A percentile compares a stretch with the other conserved stretches of the same genome.
These are phyloP conservation scores for Calyptommatus sinebrachiatus DNA, from an alignment of 2,113 vertebrate species.

Conservation along the genomic window DNA sequence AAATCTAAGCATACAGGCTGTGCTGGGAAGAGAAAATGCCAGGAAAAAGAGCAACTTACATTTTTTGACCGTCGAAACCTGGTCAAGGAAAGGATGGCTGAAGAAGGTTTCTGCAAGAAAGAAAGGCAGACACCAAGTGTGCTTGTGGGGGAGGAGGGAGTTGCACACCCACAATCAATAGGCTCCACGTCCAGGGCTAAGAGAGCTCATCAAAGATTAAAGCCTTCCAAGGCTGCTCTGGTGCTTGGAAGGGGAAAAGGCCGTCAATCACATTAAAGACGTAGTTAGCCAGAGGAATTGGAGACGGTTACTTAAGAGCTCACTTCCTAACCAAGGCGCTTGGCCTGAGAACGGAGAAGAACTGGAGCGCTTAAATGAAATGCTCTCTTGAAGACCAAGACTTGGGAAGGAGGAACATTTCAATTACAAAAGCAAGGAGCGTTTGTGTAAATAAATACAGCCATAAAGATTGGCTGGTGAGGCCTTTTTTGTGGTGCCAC, in stretches of 20 bases:
- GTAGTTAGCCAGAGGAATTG: constrained; percentile 38
- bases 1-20: constrained; percentile 29
- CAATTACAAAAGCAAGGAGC: too few species aligned
- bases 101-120: constrained; percentile 86
- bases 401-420: neutral
- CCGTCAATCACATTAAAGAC: constrained; percentile 43
- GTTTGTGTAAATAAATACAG: too few species aligned
- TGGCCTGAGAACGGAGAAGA: neutral
- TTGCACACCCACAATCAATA: constrained; percentile 35
- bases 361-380: neutral
- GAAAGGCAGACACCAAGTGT: constrained; percentile 28
- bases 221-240: constrained; percentile 28
- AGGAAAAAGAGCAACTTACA: constrained; percentile 76
- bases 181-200: constrained; percentile 34
- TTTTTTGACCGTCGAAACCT: constrained; percentile 86
- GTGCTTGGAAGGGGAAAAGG: constrained; percentile 35
- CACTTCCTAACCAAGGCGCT: neutral
- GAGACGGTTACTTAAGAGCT: constrained; percentile 12
- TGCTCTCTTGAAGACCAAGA: neutral
- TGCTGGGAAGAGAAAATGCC: constrained; percentile 5
- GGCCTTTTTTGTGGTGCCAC: too few species aligned
- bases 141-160: neutral
- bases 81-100: constrained; percentile 91
- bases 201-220: constrained; percentile 51
- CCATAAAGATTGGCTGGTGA: too few species aligned